Conservation (phyloP, 2,797 vertebrate genomes). For the Fistularia commersonii region DNA sequence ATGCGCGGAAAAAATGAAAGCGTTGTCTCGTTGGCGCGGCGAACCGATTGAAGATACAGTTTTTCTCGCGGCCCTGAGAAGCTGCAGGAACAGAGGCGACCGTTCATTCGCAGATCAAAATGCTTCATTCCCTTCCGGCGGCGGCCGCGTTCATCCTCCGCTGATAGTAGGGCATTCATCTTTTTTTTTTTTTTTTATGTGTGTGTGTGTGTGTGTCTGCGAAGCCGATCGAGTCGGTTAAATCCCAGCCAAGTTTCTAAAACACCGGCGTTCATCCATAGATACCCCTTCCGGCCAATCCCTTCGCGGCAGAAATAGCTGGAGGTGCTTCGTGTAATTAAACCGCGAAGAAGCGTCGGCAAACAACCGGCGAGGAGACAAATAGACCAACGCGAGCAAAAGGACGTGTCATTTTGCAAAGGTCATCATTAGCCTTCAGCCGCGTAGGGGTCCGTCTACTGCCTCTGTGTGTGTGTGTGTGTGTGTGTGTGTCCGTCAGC, state of each 20-base stretch:
- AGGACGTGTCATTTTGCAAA: background rate
- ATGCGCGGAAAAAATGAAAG: no score
- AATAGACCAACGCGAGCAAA: background rate
- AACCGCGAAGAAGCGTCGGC: background rate
- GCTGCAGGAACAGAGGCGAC: slow-evolving; percentile 35
- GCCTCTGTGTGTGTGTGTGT: background rate
- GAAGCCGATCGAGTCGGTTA: slow-evolving; percentile 68
- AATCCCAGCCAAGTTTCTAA: slow-evolving; percentile 50
- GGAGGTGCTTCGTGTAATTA: no score
- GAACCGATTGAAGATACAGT: slow-evolving; percentile 59
- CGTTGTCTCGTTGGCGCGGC: no score
- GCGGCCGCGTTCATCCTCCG: slow-evolving; percentile 44
- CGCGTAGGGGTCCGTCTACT: no score
- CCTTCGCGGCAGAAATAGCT: no score
- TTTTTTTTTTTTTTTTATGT: no score
- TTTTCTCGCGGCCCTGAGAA: slow-evolving; percentile 42
- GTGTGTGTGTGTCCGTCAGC: slow-evolving; percentile 16
- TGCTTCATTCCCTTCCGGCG: slow-evolving; percentile 27
- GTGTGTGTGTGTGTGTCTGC: slow-evolving; percentile 64
- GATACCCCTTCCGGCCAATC: no score
- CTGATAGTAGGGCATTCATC: slow-evolving; percentile 66
- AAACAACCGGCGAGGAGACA: background rate
- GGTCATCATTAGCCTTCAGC: background rate
- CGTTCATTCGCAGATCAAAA: slow-evolving; percentile 36
- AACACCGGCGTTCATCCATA: no score